Conservation (phyloP, 1,140 invertebrate species). For the Thaumetopoea pityocampa region DNA sequence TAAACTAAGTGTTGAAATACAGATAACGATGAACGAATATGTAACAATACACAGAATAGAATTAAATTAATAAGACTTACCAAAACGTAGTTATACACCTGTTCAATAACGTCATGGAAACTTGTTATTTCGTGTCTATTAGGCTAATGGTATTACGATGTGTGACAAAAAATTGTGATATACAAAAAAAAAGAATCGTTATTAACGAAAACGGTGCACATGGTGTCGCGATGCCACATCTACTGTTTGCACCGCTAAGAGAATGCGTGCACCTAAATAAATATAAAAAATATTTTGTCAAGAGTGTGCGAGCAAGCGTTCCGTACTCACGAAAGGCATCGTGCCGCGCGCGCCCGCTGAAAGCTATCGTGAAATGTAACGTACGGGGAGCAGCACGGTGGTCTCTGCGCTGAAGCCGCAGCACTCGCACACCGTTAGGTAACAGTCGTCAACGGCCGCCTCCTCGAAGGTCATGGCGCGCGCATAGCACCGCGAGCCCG, state of each 20-base stretch:
- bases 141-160: too few species aligned
- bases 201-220: neutral
- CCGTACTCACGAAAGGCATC: slow-evolving; percentile 69
- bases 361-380: slow-evolving; percentile 66
- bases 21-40: too few species aligned
- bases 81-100: too few species aligned
- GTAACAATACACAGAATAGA: too few species aligned
- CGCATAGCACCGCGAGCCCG: slow-evolving; percentile 50
- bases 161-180: too few species aligned
- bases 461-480: slow-evolving; percentile 72
- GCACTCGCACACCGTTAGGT: slow-evolving; percentile 71
- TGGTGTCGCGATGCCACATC: too few species aligned
- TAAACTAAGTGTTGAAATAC: too few species aligned
- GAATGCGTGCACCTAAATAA: slow-evolving; percentile 31
- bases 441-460: slow-evolving; percentile 62
- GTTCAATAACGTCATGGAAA: too few species aligned
- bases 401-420: slow-evolving; percentile 74
- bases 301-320: slow-evolving; percentile 38
- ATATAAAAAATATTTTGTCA: slow-evolving; percentile 19
- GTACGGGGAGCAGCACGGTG: slow-evolving; percentile 65
- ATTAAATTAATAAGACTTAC: too few species aligned
- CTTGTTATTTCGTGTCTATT: too few species aligned
- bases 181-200: neutral
- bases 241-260: slow-evolving; percentile 2
- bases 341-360: slow-evolving; percentile 43